Base-by-base conservation (phyloP, 53 echinoderm and acorn worm species). In the Apostichopus leukothele region DNA sequence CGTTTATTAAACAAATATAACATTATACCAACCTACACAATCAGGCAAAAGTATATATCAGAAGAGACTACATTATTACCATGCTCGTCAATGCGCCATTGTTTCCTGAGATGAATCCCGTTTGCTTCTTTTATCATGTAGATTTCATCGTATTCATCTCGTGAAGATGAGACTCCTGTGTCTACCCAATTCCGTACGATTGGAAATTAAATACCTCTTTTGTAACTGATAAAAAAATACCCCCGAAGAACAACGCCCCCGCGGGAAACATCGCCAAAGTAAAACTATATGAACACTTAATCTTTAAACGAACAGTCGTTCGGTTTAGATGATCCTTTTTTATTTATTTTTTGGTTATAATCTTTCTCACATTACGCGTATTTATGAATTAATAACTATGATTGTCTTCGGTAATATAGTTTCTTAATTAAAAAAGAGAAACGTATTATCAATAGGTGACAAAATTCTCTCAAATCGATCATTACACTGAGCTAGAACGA, bases 101-200 rank as follows among this genome's bases (percentile, higher is more conserved):
- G 63, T 63, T 63, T 16, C 63, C 63, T 14, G 63, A 16, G 12
- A 63, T 7, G 11, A 7, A 13, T 63, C 16, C 16, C 16, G 16
- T 9, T 11, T 63, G 16, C 16, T 63, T 63, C 63, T 79, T 79
- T 79, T 52, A 79, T 51, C 13, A 79, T 79, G 39, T 51, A 79
- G 51, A 79, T 79, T 39, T 79, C 16, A 79, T 79, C 51, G 79
- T 51, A 79, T 51, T 79, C 79, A 79, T 79, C 50, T 53, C 50
- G n/a, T 7, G 79, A 5, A 79, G 53, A 52, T 79, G 52, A 16
- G 50, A 9, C 18, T 51, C 79, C 50, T 79, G 79, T 50, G 79
- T 53, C 79, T 79, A 13, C 18, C n/a, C 79, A 19, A 53, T 79
- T 13, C 63, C 63, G 16, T 52, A 13, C 1, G 53, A 79, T 50